Evolutionary conservation across 2,888 invertebrate species (phyloP), one percentile per base, ranked within the genome.

Genomic region (Drosophila algonquin): DNA sequence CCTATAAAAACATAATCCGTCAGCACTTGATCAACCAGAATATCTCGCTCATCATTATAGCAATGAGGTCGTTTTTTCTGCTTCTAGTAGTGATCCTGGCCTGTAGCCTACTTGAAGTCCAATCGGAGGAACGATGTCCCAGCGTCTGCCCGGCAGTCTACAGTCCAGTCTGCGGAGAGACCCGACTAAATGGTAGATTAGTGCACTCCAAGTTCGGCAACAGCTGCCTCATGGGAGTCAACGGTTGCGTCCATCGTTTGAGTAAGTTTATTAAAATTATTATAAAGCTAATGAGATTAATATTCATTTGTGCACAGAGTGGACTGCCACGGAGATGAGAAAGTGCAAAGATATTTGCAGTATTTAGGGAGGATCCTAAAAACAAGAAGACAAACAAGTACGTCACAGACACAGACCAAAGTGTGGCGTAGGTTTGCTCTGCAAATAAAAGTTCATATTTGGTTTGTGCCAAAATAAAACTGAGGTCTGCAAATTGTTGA

Each of bases 201-300:
- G 18, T 32, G 12, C 7, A 18, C 14, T 79, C 79, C 30, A 50
- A 60, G 1, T 79, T 80, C 21, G 2, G 57, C 0, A 79, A 79
- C 47, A 6, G 44, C 24, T 80, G 77, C 32, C 0, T 27, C 8
- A 58, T 77, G 58, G 60, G 21, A 18, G 47, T 14, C n/a, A 59
- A 10, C 35, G 44, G 51, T 5, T 68, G 68, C 24, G 35, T 8
- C 0, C 10, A 46, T 27, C 10, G 14, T 0, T n/a, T 70, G 14
- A 54, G 69, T 70, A 46, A 61, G 69, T 32, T 12, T 8, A 18
- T 12, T 24, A n/a, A 3, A 14, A 53, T 2, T 6, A 1, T 18
- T 35, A 21, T 35, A 6, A 14, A 32, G 32, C 32, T 10, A 32
- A 32, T 32, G 3, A 2, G 3, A 32, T 3, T 1, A 16, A 32